Evolutionary conservation across 1,140 invertebrate genomes (phyloP).

Genomic region (Harpegnathos saltator): DNA sequence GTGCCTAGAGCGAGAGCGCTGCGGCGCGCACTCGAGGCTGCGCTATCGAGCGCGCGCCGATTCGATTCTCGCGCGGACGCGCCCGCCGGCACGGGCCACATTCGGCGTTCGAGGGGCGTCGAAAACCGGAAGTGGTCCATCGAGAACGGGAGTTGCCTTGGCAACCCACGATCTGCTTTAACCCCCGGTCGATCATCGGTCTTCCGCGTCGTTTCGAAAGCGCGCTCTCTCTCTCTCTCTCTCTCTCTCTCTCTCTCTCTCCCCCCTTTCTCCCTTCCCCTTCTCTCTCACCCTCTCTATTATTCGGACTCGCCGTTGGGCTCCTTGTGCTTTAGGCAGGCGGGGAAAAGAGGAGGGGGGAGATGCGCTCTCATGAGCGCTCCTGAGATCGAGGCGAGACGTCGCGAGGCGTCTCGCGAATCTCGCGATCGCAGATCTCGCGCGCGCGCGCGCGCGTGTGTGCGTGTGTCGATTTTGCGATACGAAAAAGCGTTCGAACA

Average conservation of each 20-base stretch:
- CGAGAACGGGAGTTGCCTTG: slow-evolving; percentile 79
- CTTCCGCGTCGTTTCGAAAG: slow-evolving; percentile 78
- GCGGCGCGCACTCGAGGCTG: slow-evolving; percentile 63
- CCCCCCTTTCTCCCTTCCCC: no score
- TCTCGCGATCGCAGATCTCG: slow-evolving; percentile 30
- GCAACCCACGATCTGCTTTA: slow-evolving; percentile 79
- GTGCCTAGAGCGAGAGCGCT: no score
- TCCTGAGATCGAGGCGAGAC: background rate
- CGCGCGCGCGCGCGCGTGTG: background rate
- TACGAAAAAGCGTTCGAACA: slow-evolving; percentile 19
- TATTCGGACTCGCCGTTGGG: slow-evolving; percentile 67
- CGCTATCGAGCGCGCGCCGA: slow-evolving; percentile 37
- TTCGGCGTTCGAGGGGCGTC: slow-evolving; percentile 60
- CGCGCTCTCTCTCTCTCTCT: no score
- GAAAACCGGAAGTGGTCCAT: slow-evolving; percentile 78
- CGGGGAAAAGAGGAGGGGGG: background rate
- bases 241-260: no score
- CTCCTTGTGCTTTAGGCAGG: no score
- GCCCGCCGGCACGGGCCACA: slow-evolving; percentile 66
- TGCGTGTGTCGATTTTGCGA: slow-evolving; percentile 23
- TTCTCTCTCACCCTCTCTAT: no score
- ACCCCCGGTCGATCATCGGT: slow-evolving; percentile 76
- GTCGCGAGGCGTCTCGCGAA: no score
- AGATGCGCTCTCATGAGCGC: background rate
- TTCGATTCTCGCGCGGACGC: slow-evolving; percentile 14